Conservation (phyloP, 2,797 vertebrate genomes). For the Rhadinocentrus ornatus region DNA sequence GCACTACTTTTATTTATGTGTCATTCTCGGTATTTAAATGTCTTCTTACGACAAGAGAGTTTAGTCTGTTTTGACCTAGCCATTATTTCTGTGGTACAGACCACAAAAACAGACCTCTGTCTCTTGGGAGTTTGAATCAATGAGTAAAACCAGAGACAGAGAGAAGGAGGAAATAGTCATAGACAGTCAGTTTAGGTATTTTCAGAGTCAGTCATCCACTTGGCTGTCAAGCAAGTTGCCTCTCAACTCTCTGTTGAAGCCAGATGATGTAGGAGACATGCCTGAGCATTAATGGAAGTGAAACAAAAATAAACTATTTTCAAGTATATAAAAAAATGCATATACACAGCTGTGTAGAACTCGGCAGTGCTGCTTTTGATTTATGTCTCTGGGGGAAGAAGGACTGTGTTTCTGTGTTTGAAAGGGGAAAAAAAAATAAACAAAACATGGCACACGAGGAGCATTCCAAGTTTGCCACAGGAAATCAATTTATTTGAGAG, state of each 20-base stretch:
- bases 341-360: slow-evolving; percentile 67
- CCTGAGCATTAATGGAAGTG: slow-evolving; percentile 77
- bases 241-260: slow-evolving; percentile 65
- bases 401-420: slow-evolving; percentile 64
- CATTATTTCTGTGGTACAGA: slow-evolving; percentile 65
- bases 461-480: slow-evolving; percentile 78
- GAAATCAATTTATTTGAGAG: slow-evolving; percentile 84
- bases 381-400: slow-evolving; percentile 78
- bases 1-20: slow-evolving; percentile 74
- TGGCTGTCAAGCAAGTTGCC: slow-evolving; percentile 57
- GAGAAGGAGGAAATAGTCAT: slow-evolving; percentile 6
- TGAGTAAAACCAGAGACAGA: slow-evolving; percentile 40
- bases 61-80: slow-evolving; percentile 71
- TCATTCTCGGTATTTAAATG: slow-evolving; percentile 66
- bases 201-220: slow-evolving; percentile 63
- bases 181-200: slow-evolving; percentile 55
- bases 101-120: slow-evolving; percentile 53
- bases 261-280: slow-evolving; percentile 73
- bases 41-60: slow-evolving; percentile 55
- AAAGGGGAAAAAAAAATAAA: slow-evolving; percentile 18
- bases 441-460: slow-evolving; percentile 62
- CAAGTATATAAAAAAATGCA: slow-evolving; percentile 73
- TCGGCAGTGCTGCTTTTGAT: slow-evolving; percentile 79
- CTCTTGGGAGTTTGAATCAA: slow-evolving; percentile 56
- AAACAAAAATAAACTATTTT: slow-evolving; percentile 82